phyloP scores from a whole-genome alignment of 2,113 vertebrate species.

The Myiopsitta monachus region DNA sequence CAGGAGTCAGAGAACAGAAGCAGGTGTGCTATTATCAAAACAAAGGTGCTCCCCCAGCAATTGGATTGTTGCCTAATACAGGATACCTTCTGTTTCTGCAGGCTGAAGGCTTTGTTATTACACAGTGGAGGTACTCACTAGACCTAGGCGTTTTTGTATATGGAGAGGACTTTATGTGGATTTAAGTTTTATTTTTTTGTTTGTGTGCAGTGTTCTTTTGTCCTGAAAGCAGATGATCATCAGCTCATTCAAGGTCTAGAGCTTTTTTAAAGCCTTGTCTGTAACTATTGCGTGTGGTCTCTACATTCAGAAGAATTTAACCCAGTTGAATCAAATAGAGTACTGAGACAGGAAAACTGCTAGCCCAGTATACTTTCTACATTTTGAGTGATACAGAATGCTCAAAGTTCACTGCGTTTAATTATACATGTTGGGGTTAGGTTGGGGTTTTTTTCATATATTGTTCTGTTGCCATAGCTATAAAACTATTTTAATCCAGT shows the following conservation, averaged over 20 bases:
- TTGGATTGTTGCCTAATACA: slow-evolving; percentile 66
- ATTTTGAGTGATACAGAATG: not conserved
- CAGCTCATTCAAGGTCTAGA: slow-evolving; percentile 62
- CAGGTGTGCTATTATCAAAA: slow-evolving; percentile 60
- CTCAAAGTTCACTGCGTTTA: not conserved
- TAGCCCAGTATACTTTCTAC: not conserved
- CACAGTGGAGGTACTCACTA: slow-evolving; percentile 27
- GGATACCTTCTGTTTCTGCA: slow-evolving; percentile 63
- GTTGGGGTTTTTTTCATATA: not conserved
- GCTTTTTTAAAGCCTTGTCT: slow-evolving; percentile 19
- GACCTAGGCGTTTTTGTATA: slow-evolving; percentile 64
- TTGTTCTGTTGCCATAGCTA: not conserved
- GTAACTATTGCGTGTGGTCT: slow-evolving; percentile 18
- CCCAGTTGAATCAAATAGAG: not conserved
- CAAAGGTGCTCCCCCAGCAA: slow-evolving; percentile 17
- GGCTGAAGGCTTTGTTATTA: slow-evolving; percentile 67
- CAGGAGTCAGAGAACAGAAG: slow-evolving; percentile 48
- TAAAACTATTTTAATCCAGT: not conserved
- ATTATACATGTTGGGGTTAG: not conserved
- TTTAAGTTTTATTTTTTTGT: slow-evolving; percentile 71
- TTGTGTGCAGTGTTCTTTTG: slow-evolving; percentile 63
- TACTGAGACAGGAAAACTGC: not conserved
- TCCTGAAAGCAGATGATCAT: slow-evolving; percentile 55
- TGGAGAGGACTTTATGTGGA: slow-evolving; percentile 66
- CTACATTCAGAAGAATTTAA: not conserved